phyloP scores from a whole-genome alignment of 2,113 vertebrate genomes.

The Mormyrus lacerda region DNA sequence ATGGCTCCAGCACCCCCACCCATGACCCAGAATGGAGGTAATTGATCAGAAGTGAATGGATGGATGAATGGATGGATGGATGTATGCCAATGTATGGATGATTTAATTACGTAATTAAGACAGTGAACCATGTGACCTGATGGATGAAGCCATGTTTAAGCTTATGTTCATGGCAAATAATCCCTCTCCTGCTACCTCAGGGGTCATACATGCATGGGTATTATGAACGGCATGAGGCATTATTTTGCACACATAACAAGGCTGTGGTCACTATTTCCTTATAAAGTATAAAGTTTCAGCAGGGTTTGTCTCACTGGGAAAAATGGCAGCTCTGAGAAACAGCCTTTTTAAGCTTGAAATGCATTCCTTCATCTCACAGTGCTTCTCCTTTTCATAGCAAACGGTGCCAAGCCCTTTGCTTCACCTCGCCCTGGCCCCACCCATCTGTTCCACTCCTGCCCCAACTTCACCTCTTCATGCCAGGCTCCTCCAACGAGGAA shows the following conservation, averaged over 20 bases:
- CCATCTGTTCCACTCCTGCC: not conserved
- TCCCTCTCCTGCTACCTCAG: not conserved
- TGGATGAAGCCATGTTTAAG: not conserved
- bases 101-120: not conserved
- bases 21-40: not conserved
- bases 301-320: not conserved
- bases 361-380: not conserved
- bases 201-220: not conserved
- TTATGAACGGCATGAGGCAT: not conserved
- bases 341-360: not conserved
- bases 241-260: not conserved
- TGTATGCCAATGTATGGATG: not conserved
- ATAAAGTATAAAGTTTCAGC: not conserved
- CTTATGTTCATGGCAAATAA: not conserved
- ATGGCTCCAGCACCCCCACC: not conserved
- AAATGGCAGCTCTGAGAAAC: not conserved
- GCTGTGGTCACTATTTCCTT: not conserved
- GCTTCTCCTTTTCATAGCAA: not conserved
- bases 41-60: not conserved
- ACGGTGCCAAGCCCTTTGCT: not conserved
- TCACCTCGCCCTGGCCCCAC: not conserved
- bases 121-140: not conserved
- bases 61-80: not conserved
- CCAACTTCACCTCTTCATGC: not conserved
- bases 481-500: not conserved